Evolutionary conservation across 2,797 vertebrate species (phyloP), one percentile per base, ranked within the genome.

Genomic region (Valencia hispanica): DNA sequence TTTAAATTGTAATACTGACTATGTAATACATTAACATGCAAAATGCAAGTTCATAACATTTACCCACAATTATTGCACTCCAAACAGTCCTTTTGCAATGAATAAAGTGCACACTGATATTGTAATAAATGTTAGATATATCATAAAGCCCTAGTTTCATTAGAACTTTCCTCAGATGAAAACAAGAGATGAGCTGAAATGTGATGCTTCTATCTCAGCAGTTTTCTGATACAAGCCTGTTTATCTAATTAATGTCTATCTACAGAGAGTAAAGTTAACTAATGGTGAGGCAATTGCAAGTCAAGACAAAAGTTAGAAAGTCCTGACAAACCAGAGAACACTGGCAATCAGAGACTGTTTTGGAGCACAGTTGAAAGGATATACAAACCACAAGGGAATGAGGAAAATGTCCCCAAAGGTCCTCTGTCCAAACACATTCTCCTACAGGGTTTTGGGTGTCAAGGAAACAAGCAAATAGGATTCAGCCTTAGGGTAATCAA

Each of bases 401-500:
- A 47, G 45, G 50, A 68, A 84, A 71, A 81, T 48, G 48, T 88
- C 91, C 89, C 87, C 39, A 77, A 90, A 90, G 91, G 85, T 75
- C 83, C 51, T 84, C 72, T 80, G 83, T 94, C 85, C 86, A 92
- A 95, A 94, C 87, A 93, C 84, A 88, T 86, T 92, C 85, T 92
- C 92, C 90, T 81, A 74, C 88, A 87, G 89, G 93, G 89, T 78
- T 91, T 82, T 9, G 57, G 93, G 91, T 89, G 93, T 94, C 94
- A 94, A 94, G 94, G 95, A 94, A 86, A 96, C 92, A 45, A 91
- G 84, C 77, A 91, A 92, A 93, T 92, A 77, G 79, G 83, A 81
- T 77, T 0, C 77, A 45, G 79, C 88, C 81, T 89, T 89, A 82
- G 47, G 61, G 86, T 89, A 89, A 88, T 45, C 83, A 82, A 81